phyloP scores from a whole-genome alignment of 2,797 vertebrate species.

The Sylvia borin region DNA sequence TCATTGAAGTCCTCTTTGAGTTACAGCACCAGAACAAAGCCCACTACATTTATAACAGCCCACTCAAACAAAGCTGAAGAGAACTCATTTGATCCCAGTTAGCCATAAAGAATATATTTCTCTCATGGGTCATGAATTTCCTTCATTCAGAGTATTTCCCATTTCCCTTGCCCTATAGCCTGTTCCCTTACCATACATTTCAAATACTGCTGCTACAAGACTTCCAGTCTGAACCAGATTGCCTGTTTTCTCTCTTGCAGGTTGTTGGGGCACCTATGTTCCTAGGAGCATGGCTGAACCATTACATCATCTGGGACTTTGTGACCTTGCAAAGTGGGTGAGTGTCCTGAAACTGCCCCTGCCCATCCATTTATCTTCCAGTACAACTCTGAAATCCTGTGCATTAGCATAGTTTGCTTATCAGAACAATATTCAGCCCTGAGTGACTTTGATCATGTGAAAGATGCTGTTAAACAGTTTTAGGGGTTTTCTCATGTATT shows the following conservation, averaged over 20 bases:
- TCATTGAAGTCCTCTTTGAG: neutral
- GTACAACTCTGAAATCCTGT: neutral
- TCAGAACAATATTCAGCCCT: neutral
- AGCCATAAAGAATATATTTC: neutral
- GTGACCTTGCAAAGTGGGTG: neutral
- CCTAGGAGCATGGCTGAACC: neutral
- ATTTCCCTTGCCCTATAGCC: neutral
- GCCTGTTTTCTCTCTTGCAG: neutral
- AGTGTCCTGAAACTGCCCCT: neutral
- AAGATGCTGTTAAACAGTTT: neutral
- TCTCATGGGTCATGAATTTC: neutral
- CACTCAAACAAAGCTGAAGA: neutral
- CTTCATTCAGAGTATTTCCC: neutral
- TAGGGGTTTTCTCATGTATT: neutral
- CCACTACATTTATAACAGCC: neutral
- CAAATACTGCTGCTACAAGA: neutral
- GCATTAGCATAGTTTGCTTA: neutral
- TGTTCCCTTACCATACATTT: neutral
- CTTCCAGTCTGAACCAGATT: neutral
- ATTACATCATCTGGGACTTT: neutral
- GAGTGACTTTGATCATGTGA: neutral
- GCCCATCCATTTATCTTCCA: neutral
- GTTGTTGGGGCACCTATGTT: neutral
- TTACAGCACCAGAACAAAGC: neutral
- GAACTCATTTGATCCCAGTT: neutral